Base-by-base conservation (phyloP, 2,113 vertebrate species). In the Synchiropus splendidus region DNA sequence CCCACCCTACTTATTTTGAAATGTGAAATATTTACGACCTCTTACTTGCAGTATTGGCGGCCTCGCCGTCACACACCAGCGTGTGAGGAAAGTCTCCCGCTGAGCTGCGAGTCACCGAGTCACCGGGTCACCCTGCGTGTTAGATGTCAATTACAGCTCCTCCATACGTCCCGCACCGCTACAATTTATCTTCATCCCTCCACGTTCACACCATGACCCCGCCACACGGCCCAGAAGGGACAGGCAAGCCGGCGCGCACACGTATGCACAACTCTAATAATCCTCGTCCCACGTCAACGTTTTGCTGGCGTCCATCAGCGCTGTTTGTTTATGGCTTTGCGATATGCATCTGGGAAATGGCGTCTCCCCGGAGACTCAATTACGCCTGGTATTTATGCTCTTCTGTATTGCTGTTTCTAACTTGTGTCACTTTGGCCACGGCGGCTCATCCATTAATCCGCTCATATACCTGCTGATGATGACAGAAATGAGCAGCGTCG, bases 161-260 rank as follows among this genome's bases (percentile, higher is more conserved):
- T 72, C 75, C 74, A 61, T 73, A 47, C 41, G 59, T 78, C 64
- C 70, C 36, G 59, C 55, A 38, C 50, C 16, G 13, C 52, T 35
- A 68, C 71, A 73, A 83, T 87, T 83, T 73, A 80, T 87, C 86
- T 87, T 86, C 82, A 85, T 87, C 61, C 58, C 36, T 65, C 57
- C 51, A 16, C 42, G 58, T 78, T 72, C 66, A 67, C 72, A 67
- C 67, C 43, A 21, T 81, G 78, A 83, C 81, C 73, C 69, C 54
- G 56, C 48, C 36, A 43, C 45, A 51, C 13, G 46, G 47, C 70
- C 70, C 67, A 73, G 54, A 51, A 58, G 68, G 64, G 70, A 69
- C 54, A 58, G n/a, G n/a, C 49, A 45, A 49, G 21, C 42, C 18
- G 58, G 31, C 61, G 54, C 34, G 48, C 39, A 44, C 43, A 61